Conservation (phyloP, 2,113 vertebrate species). For the Cathartes aura region DNA sequence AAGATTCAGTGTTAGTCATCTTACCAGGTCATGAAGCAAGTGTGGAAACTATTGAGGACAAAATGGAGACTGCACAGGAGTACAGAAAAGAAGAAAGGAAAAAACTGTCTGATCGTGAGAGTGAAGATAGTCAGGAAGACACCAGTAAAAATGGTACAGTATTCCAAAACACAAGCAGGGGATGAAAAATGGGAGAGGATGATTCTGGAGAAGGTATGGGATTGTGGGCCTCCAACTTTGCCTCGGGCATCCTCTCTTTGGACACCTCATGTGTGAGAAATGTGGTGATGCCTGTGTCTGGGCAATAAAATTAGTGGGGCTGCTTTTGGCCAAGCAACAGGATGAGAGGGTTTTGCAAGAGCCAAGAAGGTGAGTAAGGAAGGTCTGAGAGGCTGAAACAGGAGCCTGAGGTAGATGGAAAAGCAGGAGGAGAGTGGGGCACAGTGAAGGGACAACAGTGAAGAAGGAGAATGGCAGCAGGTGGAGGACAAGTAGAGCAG, state of each 20-base stretch:
- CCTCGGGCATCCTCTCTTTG: not conserved
- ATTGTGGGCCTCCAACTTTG: fast-evolving
- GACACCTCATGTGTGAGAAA: not conserved
- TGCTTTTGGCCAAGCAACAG: not conserved
- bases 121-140: constrained; percentile 47
- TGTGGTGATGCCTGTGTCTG: not conserved
- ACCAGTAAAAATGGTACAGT: constrained; percentile 70
- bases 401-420: not conserved
- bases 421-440: not conserved
- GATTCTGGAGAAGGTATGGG: not conserved
- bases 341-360: not conserved
- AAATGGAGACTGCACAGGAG: not conserved
- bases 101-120: not conserved
- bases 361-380: not conserved
- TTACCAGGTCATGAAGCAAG: not conserved
- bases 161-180: not conserved
- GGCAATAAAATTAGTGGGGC: not conserved
- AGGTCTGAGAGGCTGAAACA: not conserved
- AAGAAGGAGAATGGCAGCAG: not conserved
- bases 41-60: not conserved
- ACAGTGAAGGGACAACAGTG: not conserved
- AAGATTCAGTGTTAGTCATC: not conserved
- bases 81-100: not conserved
- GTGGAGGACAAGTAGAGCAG: not conserved
- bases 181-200: not conserved